A percentile compares a stretch with the other conserved stretches of the same genome.
phyloP scores from a whole-genome alignment of 2,797 vertebrate genomes.

The Anas bernieri region DNA sequence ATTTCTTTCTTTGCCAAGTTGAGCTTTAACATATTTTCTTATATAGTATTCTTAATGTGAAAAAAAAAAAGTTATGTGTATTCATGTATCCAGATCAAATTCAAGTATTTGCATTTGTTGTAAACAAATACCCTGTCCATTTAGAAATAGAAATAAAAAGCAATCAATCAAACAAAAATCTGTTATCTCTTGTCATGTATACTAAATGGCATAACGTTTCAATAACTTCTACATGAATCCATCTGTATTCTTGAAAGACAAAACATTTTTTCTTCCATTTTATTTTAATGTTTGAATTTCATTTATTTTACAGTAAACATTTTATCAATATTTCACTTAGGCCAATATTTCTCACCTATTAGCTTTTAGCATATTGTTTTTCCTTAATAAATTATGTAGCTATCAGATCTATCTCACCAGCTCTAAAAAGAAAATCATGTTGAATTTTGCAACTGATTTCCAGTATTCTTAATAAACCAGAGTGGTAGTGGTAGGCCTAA shows the following conservation, averaged over 20 bases:
- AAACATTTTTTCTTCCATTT: neutral
- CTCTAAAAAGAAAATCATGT: neutral
- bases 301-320: neutral
- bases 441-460: neutral
- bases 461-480: neutral
- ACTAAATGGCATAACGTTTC: neutral
- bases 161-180: neutral
- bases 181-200: neutral
- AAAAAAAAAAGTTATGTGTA: neutral
- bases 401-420: neutral
- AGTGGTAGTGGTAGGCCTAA: neutral
- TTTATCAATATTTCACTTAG: neutral
- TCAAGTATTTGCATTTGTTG: neutral
- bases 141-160: neutral
- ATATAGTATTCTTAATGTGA: neutral
- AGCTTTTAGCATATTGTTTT: neutral
- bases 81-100: neutral
- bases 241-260: fast-evolving
- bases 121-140: neutral
- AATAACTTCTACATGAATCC: neutral
- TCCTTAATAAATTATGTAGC: neutral
- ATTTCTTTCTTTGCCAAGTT: neutral
- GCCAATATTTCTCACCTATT: neutral
- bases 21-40: neutral
- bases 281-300: neutral